Evolutionary conservation across 2,113 vertebrate species (phyloP).

Genomic region (Channa argus): DNA sequence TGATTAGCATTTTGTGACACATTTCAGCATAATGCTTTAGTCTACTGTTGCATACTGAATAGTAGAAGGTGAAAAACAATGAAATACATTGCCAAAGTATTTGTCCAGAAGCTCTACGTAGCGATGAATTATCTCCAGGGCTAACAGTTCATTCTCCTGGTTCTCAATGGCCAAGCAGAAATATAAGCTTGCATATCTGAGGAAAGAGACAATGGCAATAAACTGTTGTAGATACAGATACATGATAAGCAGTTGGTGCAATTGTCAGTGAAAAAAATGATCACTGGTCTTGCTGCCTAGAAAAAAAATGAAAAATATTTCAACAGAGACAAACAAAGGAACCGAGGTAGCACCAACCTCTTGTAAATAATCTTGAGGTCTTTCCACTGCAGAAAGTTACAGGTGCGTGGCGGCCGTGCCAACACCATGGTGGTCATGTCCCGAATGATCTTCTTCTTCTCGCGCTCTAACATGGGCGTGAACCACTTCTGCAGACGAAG

Average conservation of each 20-base stretch:
- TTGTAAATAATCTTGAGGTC: conserved; percentile 98
- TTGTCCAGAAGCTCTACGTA: conserved; percentile 98
- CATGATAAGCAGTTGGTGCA: not conserved
- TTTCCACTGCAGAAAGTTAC: conserved; percentile 97
- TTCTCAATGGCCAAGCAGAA: conserved; percentile 96
- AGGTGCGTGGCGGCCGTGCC: conserved; percentile 89
- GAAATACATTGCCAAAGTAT: conserved; percentile 96
- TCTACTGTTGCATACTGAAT: not conserved
- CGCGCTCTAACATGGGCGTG: conserved; percentile 90
- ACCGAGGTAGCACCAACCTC: conserved; percentile 80
- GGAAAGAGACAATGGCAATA: not conserved
- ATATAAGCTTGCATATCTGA: conserved; percentile 96
- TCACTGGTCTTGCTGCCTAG: not conserved
- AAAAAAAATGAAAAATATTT: not conserved
- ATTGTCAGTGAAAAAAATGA: not conserved
- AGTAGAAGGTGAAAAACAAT: conserved; percentile 7
- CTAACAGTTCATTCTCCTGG: conserved; percentile 95
- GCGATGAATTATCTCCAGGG: conserved; percentile 94
- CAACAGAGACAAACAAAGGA: not conserved
- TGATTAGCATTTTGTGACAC: too few relatives aligned
- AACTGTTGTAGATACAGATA: not conserved
- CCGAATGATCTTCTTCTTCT: conserved; percentile 94
- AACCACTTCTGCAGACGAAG: conserved; percentile 98
- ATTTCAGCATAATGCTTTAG: too few relatives aligned
- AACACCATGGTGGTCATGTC: conserved; percentile 93